A percentile compares a stretch with the other conserved stretches of the same genome.
Conservation (phyloP, 2,888 invertebrate species). For the Pterostichus madidus region DNA sequence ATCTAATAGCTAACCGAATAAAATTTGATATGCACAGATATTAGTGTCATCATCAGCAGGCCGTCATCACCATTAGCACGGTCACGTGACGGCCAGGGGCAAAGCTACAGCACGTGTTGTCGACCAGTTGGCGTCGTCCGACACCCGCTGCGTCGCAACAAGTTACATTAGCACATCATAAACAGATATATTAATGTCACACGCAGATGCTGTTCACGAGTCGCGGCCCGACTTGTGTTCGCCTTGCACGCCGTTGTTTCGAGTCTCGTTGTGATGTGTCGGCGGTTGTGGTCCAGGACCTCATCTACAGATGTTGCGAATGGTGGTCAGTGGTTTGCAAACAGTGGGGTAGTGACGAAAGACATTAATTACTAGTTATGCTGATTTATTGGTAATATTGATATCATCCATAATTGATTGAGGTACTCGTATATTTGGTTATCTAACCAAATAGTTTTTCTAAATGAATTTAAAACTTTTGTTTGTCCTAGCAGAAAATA, state of each 20-base stretch:
- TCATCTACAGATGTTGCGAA: slow-evolving; percentile 38
- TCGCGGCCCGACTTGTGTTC: not conserved
- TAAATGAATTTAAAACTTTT: too few relatives aligned
- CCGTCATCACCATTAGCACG: slow-evolving; percentile 23
- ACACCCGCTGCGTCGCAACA: slow-evolving; percentile 23
- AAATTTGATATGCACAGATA: slow-evolving; percentile 17
- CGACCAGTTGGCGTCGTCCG: not conserved
- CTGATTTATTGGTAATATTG: too few relatives aligned
- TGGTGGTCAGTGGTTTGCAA: not conserved
- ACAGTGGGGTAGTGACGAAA: not conserved
- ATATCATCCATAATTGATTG: too few relatives aligned
- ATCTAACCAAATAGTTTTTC: too few relatives aligned
- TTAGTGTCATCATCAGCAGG: slow-evolving; percentile 26
- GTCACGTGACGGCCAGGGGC: not conserved
- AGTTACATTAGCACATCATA: slow-evolving; percentile 52
- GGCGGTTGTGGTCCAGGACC: slow-evolving; percentile 14
- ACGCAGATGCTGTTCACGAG: slow-evolving; percentile 3
- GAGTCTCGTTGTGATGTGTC: not conserved
- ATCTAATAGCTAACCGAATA: slow-evolving; percentile 45
- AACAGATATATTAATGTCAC: slow-evolving; percentile 48
- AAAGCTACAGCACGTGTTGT: slow-evolving; percentile 25
- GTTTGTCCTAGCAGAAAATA: too few relatives aligned
- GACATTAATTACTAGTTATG: not conserved
- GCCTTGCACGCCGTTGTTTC: not conserved
- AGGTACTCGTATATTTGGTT: too few relatives aligned